These are phyloP conservation scores for Pantelozetes paolii DNA, from an alignment of 2,888 invertebrate genomes.

Conservation along the genomic window DNA sequence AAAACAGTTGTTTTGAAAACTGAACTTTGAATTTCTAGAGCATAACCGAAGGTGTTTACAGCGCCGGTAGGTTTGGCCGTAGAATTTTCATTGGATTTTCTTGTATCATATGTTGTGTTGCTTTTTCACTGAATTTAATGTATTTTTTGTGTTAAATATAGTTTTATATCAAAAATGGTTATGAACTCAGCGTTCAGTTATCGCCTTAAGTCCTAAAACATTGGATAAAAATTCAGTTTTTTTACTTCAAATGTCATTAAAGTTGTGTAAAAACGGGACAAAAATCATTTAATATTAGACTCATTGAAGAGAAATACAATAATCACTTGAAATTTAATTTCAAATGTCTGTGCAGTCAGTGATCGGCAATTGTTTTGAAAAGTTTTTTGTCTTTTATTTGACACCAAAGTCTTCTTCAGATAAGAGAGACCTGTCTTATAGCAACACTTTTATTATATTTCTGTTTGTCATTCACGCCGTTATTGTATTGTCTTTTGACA, in stretches of 20 bases:
- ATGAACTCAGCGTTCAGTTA: background rate
- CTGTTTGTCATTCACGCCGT: background rate
- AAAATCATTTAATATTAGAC: background rate
- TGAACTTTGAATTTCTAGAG: constrained; percentile 19
- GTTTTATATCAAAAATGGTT: no score
- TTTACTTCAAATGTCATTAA: no score
- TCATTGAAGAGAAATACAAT: background rate
- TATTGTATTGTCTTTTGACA: background rate
- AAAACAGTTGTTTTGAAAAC: background rate
- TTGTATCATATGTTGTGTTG: background rate
- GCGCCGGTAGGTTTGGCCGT: background rate
- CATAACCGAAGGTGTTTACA: background rate
- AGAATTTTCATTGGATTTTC: no score
- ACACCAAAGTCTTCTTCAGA: background rate
- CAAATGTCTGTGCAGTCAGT: background rate
- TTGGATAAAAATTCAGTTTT: no score
- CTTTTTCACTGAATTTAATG: background rate
- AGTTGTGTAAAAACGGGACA: background rate
- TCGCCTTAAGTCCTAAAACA: no score
- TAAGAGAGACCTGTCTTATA: background rate
- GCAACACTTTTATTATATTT: background rate
- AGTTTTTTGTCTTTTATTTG: background rate
- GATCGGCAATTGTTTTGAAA: background rate
- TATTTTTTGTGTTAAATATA: background rate
- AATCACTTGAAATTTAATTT: background rate